Evolutionary conservation across 1,140 invertebrate genomes (phyloP).

Genomic region (Aphaenogaster floridana): DNA sequence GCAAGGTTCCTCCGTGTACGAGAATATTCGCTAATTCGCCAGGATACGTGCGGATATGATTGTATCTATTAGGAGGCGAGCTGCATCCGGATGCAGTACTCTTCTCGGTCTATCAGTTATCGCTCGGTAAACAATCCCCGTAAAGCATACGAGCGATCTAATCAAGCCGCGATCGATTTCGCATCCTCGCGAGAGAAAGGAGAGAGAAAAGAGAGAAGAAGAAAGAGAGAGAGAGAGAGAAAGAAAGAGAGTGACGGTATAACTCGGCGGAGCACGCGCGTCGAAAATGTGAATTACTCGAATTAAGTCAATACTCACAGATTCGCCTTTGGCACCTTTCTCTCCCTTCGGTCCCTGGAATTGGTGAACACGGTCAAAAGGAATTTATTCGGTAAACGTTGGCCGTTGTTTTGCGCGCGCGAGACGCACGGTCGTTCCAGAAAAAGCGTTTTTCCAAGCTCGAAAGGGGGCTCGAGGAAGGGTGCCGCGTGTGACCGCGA

Average conservation of each 20-base stretch:
- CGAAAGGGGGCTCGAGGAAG: slow-evolving; percentile 42
- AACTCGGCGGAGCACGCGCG: slow-evolving; percentile 11
- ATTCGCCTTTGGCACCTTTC: slow-evolving; percentile 95
- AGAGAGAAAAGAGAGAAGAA: background rate
- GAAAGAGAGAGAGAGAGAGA: background rate
- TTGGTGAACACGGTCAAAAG: slow-evolving; percentile 76
- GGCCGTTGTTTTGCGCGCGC: slow-evolving; percentile 64
- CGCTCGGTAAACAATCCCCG: slow-evolving; percentile 12
- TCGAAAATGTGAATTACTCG: slow-evolving; percentile 72
- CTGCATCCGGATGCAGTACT: background rate
- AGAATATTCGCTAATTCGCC: background rate
- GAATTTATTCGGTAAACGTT: slow-evolving; percentile 73
- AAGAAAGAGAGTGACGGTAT: background rate
- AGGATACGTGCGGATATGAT: slow-evolving; percentile 3
- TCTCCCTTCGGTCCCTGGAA: slow-evolving; percentile 94
- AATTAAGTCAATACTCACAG: slow-evolving; percentile 90
- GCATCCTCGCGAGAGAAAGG: slow-evolving; percentile 21
- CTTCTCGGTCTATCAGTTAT: slow-evolving; percentile 9
- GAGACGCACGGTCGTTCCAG: slow-evolving; percentile 62
- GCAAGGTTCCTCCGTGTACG: background rate
- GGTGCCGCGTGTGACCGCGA: slow-evolving; percentile 50
- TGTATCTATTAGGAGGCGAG: slow-evolving; percentile 1
- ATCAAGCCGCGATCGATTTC: slow-evolving; percentile 32
- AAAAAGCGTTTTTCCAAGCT: slow-evolving; percentile 23
- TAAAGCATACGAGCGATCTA: background rate